Base-by-base conservation (phyloP, 2,113 vertebrate species). In the Callipepla squamata region DNA sequence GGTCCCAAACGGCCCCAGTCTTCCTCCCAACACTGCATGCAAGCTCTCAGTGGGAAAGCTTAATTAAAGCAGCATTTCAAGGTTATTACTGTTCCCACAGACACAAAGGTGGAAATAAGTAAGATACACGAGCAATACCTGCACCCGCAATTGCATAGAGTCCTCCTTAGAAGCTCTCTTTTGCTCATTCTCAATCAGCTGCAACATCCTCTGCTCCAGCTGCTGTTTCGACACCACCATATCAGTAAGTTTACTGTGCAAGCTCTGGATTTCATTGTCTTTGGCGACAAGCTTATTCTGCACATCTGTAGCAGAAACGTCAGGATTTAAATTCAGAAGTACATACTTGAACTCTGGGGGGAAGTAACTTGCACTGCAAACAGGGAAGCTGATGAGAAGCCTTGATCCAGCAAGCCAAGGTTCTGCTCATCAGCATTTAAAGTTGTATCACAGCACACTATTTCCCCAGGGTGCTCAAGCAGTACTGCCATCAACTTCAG, bases 251-350 rank as follows among this genome's bases (percentile, higher is more conserved):
- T 97, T 99, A 98, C 98, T 98, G 97, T 98, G 99, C 19, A 99
- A 98, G 68, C 96, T 98, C 98, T 99, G 99, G 90, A 99, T 97
- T 98, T 99, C 99, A 96, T 98, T 99, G 95, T 99, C 99, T 89
- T 98, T 98, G 51, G 98, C 96, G 93, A 99, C 97, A 96, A 99
- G 97, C 97, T 99, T 98, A 95, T 85, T 98, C 97, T 99, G 99
- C 84, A 99, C 97, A 95, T 99, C 99, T 99, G 97, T 2, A 97
- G 94, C 21, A 95, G 94, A 97, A 81, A 97, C 0, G 30, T 70
- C 75, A 93, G 86, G 66, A 15, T 81, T 92, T 91, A 32, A 92
- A 85, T 88, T 90, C 80, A 93, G 36, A 73, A 74, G 32, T 48
- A 83, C 70, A 34, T 18, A 78, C 40, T 85, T 78, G 45, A 80